Evolutionary conservation across 2,113 vertebrate species (phyloP), one percentile per base, ranked within the genome.

Genomic region (Numida meleagris): DNA sequence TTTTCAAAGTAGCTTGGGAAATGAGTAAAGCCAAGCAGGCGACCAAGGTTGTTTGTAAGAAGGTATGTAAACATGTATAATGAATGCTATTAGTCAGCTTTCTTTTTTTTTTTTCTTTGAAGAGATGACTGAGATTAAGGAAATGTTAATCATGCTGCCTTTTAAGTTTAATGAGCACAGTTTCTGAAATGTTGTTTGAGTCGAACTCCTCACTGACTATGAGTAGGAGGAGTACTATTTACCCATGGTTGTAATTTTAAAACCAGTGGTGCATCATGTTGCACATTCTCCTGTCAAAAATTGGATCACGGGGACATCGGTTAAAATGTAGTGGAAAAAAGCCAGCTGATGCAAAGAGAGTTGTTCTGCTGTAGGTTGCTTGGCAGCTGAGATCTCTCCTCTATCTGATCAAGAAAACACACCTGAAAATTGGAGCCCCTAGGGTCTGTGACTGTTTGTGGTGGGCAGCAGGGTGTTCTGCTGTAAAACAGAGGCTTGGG

Each of bases 71-170:
- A 74, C 31, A n/a, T 0, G 20, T 6, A 2, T 74, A 59, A 91
- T 36, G 58, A 80, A 40, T 73, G 85, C 62, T 59, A 38, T 70
- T 48, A 75, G 77, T 70, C 79, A 84, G 85, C 83, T 91, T n/a
- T 71, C 46, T 40, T 75, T 75, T 51, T 46, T 62, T 75, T 75
- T 46, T 43, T 55, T 31, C 31, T 57, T 57, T 57, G 53, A 73
- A 88, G 71, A 7, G 24, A 7, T 94, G 91, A 95, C 81, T 80
- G 68, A 88, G 90, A 72, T 63, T 48, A 71, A 82, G 38, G 79
- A 38, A 62, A 84, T 73, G 72, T 12, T 91, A 91, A 62, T 86
- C 40, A 29, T 11, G 0, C n/a, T 67, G 48, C 21, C 14, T 29
- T 55, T 43, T 36, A 51, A 78, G 55, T 88, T 83, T 96, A 79